A percentile compares a stretch with the other conserved stretches of the same genome.
phyloP scores from a whole-genome alignment of 2,797 vertebrate genomes.

The Sorex maritimensis region DNA sequence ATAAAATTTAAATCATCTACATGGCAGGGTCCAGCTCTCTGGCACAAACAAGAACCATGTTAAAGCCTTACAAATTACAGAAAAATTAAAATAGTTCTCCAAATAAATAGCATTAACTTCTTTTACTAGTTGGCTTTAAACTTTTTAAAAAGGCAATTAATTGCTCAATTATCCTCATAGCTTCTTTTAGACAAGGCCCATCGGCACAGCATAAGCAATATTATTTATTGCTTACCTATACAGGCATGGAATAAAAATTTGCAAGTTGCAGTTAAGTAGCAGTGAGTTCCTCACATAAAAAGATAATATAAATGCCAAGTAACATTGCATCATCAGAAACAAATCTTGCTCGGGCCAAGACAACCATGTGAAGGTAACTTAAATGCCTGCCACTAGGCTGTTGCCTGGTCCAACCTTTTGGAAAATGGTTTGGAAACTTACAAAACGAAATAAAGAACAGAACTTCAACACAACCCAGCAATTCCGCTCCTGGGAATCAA shows the following conservation, averaged over 20 bases:
- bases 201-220: not conserved
- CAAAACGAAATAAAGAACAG: too few species aligned
- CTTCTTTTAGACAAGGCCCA: not conserved
- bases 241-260: not conserved
- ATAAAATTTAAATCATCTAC: constrained; percentile 60
- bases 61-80: constrained; percentile 38
- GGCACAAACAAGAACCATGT: constrained; percentile 27
- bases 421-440: too few species aligned
- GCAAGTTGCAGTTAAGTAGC: not conserved
- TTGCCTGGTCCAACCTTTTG: too few species aligned
- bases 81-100: constrained; percentile 56
- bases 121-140: constrained; percentile 39
- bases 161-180: not conserved
- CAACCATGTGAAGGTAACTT: not conserved
- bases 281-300: not conserved
- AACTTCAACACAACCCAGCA: too few species aligned
- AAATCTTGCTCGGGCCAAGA: constrained; percentile 26
- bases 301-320: constrained; percentile 41
- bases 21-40: not conserved
- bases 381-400: not conserved
- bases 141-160: not conserved
- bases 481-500: too few species aligned
- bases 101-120: constrained; percentile 19
- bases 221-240: not conserved
- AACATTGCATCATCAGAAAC: constrained; percentile 5